Base-by-base conservation (phyloP, 2,797 vertebrate species). In the Muscicapa comitata region DNA sequence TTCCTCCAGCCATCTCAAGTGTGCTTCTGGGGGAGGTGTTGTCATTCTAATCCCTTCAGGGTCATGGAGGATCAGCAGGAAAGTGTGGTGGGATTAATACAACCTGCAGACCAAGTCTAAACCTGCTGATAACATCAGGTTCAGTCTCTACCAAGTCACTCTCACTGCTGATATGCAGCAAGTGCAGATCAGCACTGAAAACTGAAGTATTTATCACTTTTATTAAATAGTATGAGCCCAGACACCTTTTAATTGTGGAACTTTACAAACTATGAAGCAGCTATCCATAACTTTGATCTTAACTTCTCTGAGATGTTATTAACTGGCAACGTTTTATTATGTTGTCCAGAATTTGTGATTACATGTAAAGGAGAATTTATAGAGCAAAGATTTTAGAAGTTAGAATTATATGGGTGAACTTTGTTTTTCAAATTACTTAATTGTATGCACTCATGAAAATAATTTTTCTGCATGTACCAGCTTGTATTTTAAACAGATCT, bases 81-180 rank as follows among this genome's bases (percentile, higher is more conserved):
- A 91, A 86, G 61, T 10, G 13, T 16, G 31, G 76, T 54, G 76
- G 70, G 65, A 86, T 88, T 90, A 66, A 65, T 66, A 55, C 28
- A 86, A 78, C 58, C 66, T 70, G 54, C 33, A 88, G 54, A 77
- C 3, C 1, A 17, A 17, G 31, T 33, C 24, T 53, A 53, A 90
- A 72, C 42, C 11, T 62, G 38, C 65, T 28, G 79, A 68, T 94
- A 81, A 51, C 16, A 33, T 65, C 68, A 74, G 63, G 66, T 55
- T 55, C 53, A 20, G 70, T 53, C 54, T 21, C 29, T 35, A 28
- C 42, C 31, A 26, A 54, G 31, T 65, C 24, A 31, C 53, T 54
- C 48, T 78, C 54, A n/a, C 47, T 88, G 79, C 54, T 33, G 38
- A 47, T 50, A 53, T 3, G 26, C 63, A 71, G 55, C 55, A 62